These are phyloP conservation scores for Pardalotus punctatus DNA, from an alignment of 2,113 vertebrate genomes.

Conservation along the genomic window DNA sequence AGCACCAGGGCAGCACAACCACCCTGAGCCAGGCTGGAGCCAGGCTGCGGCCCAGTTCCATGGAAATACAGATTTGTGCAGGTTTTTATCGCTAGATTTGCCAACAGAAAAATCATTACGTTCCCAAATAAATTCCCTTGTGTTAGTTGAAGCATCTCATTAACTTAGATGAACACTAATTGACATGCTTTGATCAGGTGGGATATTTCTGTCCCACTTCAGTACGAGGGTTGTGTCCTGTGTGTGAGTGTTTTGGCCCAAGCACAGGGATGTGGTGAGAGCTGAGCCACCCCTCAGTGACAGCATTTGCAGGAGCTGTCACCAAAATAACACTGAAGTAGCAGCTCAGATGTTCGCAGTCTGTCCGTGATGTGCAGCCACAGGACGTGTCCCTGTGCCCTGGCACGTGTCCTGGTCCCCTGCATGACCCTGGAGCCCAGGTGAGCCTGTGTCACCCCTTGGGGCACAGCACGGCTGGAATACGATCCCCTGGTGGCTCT, in stretches of 20 bases:
- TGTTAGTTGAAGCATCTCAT: neutral
- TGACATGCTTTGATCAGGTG: neutral
- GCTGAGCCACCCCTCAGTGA: neutral
- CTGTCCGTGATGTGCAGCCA: neutral
- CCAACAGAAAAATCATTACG: neutral
- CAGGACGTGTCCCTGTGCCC: neutral
- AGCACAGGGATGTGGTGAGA: accelerated
- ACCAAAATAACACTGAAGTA: accelerated
- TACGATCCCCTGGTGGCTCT: accelerated
- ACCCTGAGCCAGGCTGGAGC: neutral
- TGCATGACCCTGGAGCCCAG: neutral
- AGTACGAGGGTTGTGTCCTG: neutral
- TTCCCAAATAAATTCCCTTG: neutral
- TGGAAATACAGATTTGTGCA: neutral
- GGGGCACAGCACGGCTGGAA: neutral
- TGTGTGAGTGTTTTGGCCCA: neutral
- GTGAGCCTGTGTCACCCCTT: neutral
- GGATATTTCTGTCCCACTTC: neutral
- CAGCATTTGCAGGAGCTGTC: accelerated
- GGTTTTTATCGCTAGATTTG: neutral
- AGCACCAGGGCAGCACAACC: neutral
- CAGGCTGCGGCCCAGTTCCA: neutral
- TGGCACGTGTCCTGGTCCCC: neutral
- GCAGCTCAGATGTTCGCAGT: neutral
- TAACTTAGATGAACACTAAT: neutral